Evolutionary conservation across 2,888 invertebrate species (phyloP).

Genomic region (Cheilosia vulpina): DNA sequence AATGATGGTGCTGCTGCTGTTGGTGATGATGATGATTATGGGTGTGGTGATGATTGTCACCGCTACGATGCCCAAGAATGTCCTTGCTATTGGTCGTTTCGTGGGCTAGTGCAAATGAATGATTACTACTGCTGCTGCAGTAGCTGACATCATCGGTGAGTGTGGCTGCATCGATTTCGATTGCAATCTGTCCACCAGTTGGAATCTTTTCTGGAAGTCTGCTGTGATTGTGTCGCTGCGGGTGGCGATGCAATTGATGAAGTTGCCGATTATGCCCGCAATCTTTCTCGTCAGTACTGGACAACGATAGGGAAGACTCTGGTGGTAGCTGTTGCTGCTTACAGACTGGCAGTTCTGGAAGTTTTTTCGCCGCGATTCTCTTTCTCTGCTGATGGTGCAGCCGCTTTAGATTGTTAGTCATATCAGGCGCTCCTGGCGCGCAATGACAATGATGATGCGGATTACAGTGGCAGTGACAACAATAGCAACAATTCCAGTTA

Average conservation of each 20-base stretch:
- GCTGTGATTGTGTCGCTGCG: conserved; percentile 53
- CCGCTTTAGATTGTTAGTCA: conserved; percentile 41
- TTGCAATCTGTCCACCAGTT: conserved; percentile 62
- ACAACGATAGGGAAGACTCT: conserved; percentile 72
- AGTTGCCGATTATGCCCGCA: conserved; percentile 30
- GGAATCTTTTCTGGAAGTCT: conserved; percentile 72
- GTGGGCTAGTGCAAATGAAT: conserved; percentile 57
- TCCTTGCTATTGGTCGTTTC: conserved; percentile 56
- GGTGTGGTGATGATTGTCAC: conserved; percentile 68
- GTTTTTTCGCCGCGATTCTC: conserved; percentile 48
- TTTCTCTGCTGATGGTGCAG: conserved; percentile 35
- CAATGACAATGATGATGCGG: conserved; percentile 69
- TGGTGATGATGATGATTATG: conserved; percentile 58
- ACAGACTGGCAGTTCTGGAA: conserved; percentile 62
- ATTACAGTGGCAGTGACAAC: conserved; percentile 71
- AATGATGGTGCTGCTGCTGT: conserved; percentile 46
- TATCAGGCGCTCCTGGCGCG: conserved; percentile 20
- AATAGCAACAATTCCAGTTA: conserved; percentile 67
- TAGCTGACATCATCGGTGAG: conserved; percentile 80
- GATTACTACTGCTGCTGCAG: conserved; percentile 63
- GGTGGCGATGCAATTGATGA: conserved; percentile 49
- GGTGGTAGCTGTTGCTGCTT: conserved; percentile 57
- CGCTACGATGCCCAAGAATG: conserved; percentile 55
- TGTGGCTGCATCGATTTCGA: conserved; percentile 82
- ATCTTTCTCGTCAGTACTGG: conserved; percentile 66